Evolutionary conservation across 2,113 vertebrate species (phyloP), one percentile per base, ranked within the genome.

Genomic region (Rhineura floridana): DNA sequence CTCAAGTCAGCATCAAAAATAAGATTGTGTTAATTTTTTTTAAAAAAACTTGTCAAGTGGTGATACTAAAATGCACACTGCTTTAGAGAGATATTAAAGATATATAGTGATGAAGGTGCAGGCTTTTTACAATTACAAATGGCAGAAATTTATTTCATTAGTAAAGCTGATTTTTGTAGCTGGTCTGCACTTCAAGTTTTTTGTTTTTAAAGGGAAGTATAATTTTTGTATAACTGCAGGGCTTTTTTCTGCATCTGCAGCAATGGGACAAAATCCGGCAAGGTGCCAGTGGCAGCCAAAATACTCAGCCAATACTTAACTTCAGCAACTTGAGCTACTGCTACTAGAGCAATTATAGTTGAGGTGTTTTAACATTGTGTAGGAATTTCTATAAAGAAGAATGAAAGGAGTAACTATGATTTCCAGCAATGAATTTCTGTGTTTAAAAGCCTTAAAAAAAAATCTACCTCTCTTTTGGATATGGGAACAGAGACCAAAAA

Each of bases 381-480:
- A 48, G 36, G 55, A 82, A 10, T 89, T 88, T 92, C 87, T 85
- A 90, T 91, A 91, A 92, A 91, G 95, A 91, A 91, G 89, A 91
- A 65, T 82, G 85, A 89, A 82, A 89, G 77, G 89, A 95, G 89
- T 52, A 81, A 23, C 83, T 90, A 4, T 36, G 86, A 87, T 84
- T 73, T 90, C 88, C 90, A 79, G 2, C 77, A 93, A 91, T 48
- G 90, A 62, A 85, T 92, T 92, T 85, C 2, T 87, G 72, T 82
- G 85, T 93, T 93, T 91, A 88, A 79, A 94, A 93, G 91, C 91
- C 93, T 95, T 95, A 10, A 33, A 85, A 59, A 44, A 76, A 28
- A 15, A 2, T 92, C 96, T 97, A 95, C 96, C 95, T 97, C 96
- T 91, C 72, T 90, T 85, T 94, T 93, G 88, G 93, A 93, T 89